Conservation (phyloP, 2,888 invertebrate species). For the Cheilosia variabilis region DNA sequence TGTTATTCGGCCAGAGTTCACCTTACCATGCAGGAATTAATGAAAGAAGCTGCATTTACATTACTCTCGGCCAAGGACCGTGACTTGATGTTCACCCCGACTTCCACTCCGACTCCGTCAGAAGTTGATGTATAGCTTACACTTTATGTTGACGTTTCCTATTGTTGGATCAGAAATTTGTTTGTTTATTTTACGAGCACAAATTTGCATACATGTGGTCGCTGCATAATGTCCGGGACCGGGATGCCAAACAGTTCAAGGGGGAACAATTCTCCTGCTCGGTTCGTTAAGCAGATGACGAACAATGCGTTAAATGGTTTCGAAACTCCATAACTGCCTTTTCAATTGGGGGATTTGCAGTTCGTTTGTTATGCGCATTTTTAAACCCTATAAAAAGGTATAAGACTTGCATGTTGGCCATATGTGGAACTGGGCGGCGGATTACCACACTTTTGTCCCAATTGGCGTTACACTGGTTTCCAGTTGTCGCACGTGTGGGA, state of each 20-base stretch:
- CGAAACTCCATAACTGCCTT: constrained; percentile 10
- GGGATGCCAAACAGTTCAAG: constrained; percentile 6
- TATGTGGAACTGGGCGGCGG: background rate
- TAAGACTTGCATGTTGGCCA: background rate
- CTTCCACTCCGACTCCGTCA: constrained; percentile 1
- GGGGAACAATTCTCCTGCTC: background rate
- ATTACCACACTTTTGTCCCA: no score
- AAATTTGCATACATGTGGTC: constrained; percentile 20
- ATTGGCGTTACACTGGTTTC: no score
- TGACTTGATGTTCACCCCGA: background rate
- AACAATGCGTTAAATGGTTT: constrained; percentile 49
- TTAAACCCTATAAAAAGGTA: background rate
- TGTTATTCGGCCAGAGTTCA: constrained; percentile 14
- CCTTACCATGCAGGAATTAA: constrained; percentile 26
- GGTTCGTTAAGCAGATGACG: constrained; percentile 50
- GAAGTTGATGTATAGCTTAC: constrained; percentile 30
- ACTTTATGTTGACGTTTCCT: constrained; percentile 14
- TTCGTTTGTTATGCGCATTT: constrained; percentile 33
- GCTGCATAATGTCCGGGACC: background rate
- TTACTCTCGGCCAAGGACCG: background rate
- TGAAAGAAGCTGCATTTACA: constrained; percentile 16
- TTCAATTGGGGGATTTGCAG: constrained; percentile 37
- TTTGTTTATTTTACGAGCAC: constrained; percentile 13
- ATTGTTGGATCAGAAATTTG: constrained; percentile 33
- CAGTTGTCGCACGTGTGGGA: no score